Percentiles rank a stretch among this genome's conserved stretches.
Conservation (phyloP, 64 coral and sea anemone genomes). For the Orbicella faveolata region DNA sequence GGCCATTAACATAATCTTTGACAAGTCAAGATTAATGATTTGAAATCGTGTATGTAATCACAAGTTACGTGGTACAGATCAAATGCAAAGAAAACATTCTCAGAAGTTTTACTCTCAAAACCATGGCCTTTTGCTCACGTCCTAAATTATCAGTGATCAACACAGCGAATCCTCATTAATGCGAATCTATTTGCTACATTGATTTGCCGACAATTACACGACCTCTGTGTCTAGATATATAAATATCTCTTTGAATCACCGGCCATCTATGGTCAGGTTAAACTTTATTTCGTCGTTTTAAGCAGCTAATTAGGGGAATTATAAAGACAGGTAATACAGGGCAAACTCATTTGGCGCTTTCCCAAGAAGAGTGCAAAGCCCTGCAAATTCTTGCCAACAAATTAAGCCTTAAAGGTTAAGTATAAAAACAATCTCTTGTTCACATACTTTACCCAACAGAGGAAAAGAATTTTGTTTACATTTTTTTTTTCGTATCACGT, state of each 20-base stretch:
- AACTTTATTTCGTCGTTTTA: background rate
- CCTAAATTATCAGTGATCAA: background rate
- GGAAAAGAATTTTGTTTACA: no score
- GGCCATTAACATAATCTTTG: background rate
- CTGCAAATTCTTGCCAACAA: background rate
- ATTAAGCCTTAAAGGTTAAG: background rate
- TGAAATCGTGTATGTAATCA: background rate
- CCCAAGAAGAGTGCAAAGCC: no score
- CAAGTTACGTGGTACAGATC: background rate
- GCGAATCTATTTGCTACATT: background rate
- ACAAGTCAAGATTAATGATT: slow-evolving; percentile 1
- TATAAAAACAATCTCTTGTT: background rate
- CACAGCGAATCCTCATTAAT: background rate
- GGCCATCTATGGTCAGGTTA: background rate
- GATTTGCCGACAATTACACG: background rate
- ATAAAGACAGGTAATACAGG: background rate
- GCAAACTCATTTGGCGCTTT: background rate
- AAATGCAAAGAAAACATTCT: slow-evolving; percentile 14
- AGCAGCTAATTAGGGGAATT: background rate
- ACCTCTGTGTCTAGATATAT: background rate
- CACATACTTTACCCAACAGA: no score
- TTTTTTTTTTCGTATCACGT: no score
- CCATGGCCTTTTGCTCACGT: background rate
- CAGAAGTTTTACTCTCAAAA: background rate
- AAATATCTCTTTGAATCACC: background rate